Conservation (phyloP, 2,113 vertebrate species). For the Saccopteryx leptura region DNA sequence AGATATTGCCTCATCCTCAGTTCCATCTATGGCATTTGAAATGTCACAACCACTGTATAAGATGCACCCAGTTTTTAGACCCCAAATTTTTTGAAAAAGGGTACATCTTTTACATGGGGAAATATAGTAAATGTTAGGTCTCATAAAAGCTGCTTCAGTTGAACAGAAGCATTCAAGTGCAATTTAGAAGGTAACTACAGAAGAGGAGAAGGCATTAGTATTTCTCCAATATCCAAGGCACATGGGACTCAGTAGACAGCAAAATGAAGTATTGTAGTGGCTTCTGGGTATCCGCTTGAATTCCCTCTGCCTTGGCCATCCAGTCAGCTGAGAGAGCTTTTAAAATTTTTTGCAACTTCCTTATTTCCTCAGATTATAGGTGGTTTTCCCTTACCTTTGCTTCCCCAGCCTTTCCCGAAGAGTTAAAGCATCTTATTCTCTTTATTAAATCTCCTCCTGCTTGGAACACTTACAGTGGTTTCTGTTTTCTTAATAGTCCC, state of each 20-base stretch:
- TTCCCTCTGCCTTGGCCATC: not conserved
- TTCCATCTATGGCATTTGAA: too few species aligned
- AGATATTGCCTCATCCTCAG: too few species aligned
- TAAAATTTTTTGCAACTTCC: not conserved
- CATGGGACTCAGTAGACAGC: not conserved
- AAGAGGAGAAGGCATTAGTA: not conserved
- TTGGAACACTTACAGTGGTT: not conserved
- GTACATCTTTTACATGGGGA: too few species aligned
- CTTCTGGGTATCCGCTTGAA: not conserved
- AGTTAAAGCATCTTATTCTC: not conserved
- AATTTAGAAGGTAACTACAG: not conserved
- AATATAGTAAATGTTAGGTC: not conserved
- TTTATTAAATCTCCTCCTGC: not conserved
- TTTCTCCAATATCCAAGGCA: not conserved
- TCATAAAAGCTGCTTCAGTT: not conserved
- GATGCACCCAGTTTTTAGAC: too few species aligned
- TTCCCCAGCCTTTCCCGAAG: not conserved
- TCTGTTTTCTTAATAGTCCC: not conserved
- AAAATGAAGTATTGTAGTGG: not conserved
- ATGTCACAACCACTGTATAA: too few species aligned
- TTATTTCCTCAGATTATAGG: conserved; percentile 15
- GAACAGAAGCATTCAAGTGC: not conserved
- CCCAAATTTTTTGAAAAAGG: too few species aligned
- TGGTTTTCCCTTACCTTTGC: not conserved
- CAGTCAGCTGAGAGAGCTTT: not conserved